Evolutionary conservation across 2,797 vertebrate genomes (phyloP).

Genomic region (Cynodonichthys magdalenae): DNA sequence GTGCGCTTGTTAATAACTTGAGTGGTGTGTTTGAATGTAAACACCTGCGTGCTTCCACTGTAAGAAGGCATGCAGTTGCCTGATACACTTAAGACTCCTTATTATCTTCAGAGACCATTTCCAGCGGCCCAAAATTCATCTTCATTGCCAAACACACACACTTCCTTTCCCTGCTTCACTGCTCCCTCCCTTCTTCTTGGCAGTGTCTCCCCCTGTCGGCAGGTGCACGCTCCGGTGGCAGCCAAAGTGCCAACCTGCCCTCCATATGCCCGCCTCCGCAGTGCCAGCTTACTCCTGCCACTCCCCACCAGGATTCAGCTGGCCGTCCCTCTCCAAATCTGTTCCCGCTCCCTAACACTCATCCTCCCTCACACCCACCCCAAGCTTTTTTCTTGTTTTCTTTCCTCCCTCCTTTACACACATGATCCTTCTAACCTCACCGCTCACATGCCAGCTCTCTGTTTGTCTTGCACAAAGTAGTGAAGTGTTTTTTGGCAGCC

Average conservation of each 20-base stretch:
- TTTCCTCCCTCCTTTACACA: constrained; percentile 27
- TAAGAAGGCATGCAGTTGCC: constrained; percentile 58
- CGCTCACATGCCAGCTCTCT: constrained; percentile 41
- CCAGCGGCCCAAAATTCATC: constrained; percentile 50
- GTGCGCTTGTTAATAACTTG: neutral
- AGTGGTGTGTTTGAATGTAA: constrained; percentile 24
- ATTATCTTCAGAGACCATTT: constrained; percentile 64
- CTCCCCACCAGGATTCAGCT: constrained; percentile 77
- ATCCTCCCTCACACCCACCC: constrained; percentile 54
- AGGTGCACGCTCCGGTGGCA: constrained; percentile 81
- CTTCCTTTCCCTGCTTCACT: constrained; percentile 18
- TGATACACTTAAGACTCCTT: constrained; percentile 61
- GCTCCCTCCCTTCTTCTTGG: constrained; percentile 64
- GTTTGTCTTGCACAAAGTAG: constrained; percentile 35
- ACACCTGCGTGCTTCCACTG: constrained; percentile 33
- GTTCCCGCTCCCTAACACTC: constrained; percentile 47
- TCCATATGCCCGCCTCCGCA: constrained; percentile 84
- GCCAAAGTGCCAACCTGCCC: constrained; percentile 86
- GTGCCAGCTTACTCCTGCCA: constrained; percentile 85
- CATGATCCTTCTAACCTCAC: constrained; percentile 27
- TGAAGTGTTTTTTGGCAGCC: constrained; percentile 18
- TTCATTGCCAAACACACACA: constrained; percentile 37
- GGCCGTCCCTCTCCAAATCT: constrained; percentile 68
- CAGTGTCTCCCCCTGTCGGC: constrained; percentile 76
- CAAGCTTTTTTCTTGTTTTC: constrained; percentile 31